Conservation (phyloP, 2,888 invertebrate genomes). For the Temnothorax rugatulus region DNA sequence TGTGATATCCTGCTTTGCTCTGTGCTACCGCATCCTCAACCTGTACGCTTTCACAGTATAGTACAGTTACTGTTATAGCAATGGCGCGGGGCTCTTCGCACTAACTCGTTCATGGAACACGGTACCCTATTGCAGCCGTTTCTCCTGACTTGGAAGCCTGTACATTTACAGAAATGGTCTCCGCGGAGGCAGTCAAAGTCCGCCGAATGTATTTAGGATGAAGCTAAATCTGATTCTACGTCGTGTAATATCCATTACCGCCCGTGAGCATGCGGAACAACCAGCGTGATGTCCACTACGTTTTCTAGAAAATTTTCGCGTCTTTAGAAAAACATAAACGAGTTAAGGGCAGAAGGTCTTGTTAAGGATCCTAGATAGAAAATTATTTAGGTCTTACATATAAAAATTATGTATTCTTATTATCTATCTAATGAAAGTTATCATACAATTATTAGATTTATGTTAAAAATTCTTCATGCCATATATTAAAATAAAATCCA, state of each 20-base stretch:
- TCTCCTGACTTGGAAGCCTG: slow-evolving; percentile 28
- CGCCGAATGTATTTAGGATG: slow-evolving; percentile 51
- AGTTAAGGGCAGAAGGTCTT: background rate
- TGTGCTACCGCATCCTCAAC: background rate
- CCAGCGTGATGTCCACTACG: background rate
- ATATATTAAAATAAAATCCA: background rate
- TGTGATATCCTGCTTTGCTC: slow-evolving; percentile 31
- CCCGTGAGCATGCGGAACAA: background rate
- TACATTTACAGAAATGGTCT: slow-evolving; percentile 42
- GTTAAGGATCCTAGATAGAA: background rate
- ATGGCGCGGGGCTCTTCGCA: slow-evolving; percentile 14
- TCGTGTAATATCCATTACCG: slow-evolving; percentile 46
- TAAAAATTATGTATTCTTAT: background rate
- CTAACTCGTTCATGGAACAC: slow-evolving; percentile 54
- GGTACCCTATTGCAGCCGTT: slow-evolving; percentile 50
- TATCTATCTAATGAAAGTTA: background rate
- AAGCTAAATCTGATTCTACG: slow-evolving; percentile 46
- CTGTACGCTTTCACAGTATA: slow-evolving; percentile 52
- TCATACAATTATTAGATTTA: background rate
- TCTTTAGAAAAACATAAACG: background rate
- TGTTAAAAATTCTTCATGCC: background rate
- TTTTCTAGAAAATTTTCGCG: background rate
- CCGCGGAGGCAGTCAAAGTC: slow-evolving; percentile 54
- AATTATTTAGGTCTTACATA: background rate
- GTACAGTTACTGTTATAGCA: slow-evolving; percentile 67